Evolutionary conservation across 2,113 vertebrate species (phyloP), one percentile per base, ranked within the genome.

Genomic region (Gobiocypris rarus): DNA sequence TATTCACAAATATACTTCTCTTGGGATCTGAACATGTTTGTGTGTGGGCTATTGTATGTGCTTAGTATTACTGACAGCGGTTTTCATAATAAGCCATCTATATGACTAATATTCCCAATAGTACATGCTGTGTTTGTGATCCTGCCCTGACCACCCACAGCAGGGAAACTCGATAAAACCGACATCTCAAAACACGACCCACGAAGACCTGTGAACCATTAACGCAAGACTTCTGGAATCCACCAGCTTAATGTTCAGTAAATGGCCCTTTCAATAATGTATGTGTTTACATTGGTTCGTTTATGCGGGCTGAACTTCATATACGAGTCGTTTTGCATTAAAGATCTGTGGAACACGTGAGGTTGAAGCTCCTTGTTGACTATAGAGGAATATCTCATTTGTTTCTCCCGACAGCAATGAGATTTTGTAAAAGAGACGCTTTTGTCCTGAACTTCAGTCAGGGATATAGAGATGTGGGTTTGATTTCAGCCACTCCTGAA

Each of bases 171-270:
- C 34, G 31, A 73, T 63, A 61, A 38, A 24, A 24, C 38, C 31
- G 13, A 26, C 31, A 67, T 54, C 31, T 28, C 50, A 76, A 70
- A 81, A 69, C 17, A 22, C 15, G 45, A 54, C 71, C 71, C 71
- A 48, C 9, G 13, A 74, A 83, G 70, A 67, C 69, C 58, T n/a
- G 15, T 85, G 82, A 87, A 91, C 88, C 65, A 81, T 89, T 90
- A 91, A 91, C 87, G 87, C 83, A 87, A 76, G 41, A 28, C 78
- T 89, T 89, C n/a, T 82, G 91, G 89, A 90, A 92, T 92, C 90
- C 78, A 87, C 61, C 73, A 78, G 78, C 83, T 84, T 70, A 80
- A 78, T 80, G 59, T 48, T 65, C 83, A 89, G 87, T 92, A 91
- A 92, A 91, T 81, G 84, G 24, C 14, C 84, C 48, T 59, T 69